These are phyloP conservation scores for Drosophila ogumai DNA, from an alignment of 1,140 invertebrate species.

Conservation along the genomic window DNA sequence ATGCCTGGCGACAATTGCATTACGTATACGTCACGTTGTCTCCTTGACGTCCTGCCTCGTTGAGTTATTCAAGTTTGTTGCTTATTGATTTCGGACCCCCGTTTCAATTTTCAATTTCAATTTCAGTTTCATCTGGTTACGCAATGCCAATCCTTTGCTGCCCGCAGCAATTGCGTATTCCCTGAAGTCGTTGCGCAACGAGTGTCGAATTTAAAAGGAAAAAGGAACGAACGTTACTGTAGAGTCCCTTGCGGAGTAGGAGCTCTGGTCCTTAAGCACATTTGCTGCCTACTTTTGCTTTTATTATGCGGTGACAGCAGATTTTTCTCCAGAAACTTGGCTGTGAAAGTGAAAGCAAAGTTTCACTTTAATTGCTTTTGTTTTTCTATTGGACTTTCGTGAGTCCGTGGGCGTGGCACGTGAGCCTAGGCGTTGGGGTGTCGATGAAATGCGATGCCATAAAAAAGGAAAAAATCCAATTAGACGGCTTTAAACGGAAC, in stretches of 20 bases:
- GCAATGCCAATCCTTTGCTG: constrained; percentile 51
- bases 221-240: background rate
- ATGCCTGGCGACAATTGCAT: constrained; percentile 47
- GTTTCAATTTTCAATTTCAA: constrained; percentile 25
- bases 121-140: constrained; percentile 34
- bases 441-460: constrained; percentile 53
- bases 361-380: constrained; percentile 75
- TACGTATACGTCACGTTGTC: constrained; percentile 63
- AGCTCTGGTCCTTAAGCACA: constrained; percentile 20
- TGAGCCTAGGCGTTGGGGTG: constrained; percentile 15
- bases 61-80: constrained; percentile 45
- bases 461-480: constrained; percentile 56
- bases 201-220: constrained; percentile 38
- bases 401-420: constrained; percentile 38
- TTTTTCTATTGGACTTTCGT: constrained; percentile 41
- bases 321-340: constrained; percentile 47
- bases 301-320: constrained; percentile 59
- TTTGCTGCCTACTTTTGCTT: constrained; percentile 45
- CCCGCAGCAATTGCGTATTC: constrained; percentile 29
- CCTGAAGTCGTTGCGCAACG: constrained; percentile 56
- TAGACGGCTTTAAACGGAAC: constrained; percentile 49
- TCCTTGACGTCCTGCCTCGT: background rate
- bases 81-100: constrained; percentile 51
- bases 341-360: constrained; percentile 26
- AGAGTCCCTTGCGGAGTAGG: background rate